A percentile compares a stretch with the other conserved stretches of the same genome.
phyloP scores from a whole-genome alignment of 1,140 invertebrate genomes.

The Drosophila ironensis region DNA sequence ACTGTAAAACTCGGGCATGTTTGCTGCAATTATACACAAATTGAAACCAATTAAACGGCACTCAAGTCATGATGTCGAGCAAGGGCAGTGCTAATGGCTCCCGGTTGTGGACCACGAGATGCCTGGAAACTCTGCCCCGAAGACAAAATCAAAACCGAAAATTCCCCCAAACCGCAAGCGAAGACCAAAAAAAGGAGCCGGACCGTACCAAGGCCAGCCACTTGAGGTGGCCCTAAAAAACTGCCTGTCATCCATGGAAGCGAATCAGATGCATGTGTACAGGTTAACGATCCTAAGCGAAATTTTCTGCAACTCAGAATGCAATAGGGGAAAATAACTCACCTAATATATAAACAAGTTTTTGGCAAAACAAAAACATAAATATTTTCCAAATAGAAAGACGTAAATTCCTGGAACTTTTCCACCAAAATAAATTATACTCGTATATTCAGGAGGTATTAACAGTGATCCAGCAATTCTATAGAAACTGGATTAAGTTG shows the following conservation, averaged over 20 bases:
- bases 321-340: no score
- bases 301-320: neutral
- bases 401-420: no score
- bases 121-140: conserved; percentile 13
- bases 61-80: conserved; percentile 29
- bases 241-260: conserved; percentile 57
- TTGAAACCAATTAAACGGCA: conserved; percentile 52
- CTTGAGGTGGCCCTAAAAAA: conserved; percentile 67
- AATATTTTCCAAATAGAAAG: no score
- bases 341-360: no score
- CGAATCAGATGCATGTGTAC: conserved; percentile 32
- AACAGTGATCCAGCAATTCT: neutral
- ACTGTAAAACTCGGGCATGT: neutral
- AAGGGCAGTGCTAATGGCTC: conserved; percentile 28
- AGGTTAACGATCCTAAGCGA: neutral
- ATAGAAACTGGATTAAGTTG: neutral
- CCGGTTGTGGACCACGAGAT: neutral
- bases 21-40: conserved; percentile 28
- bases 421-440: no score
- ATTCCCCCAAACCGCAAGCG: conserved; percentile 16
- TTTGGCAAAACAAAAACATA: no score
- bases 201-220: conserved; percentile 60
- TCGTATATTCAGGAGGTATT: no score
- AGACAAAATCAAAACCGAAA: conserved; percentile 8
- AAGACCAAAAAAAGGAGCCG: conserved; percentile 38